phyloP scores from a whole-genome alignment of 2,797 vertebrate species.

The Heteromormyrus szaboi region DNA sequence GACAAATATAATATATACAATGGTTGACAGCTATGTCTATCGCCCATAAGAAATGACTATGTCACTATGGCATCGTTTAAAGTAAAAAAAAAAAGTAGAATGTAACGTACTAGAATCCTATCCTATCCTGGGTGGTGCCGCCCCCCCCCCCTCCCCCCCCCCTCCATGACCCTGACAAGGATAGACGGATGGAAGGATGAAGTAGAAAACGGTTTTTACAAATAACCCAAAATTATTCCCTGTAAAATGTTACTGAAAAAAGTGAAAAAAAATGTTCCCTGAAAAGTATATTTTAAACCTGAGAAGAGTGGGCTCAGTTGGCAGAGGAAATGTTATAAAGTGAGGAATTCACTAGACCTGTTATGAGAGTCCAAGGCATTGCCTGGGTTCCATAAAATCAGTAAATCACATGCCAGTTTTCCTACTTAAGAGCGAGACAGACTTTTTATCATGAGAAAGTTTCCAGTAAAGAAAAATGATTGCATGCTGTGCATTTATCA shows the following conservation, averaged over 20 bases:
- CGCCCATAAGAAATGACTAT: background rate
- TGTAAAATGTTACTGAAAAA: background rate
- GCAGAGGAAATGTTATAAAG: background rate
- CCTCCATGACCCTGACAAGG: background rate
- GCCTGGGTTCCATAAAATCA: background rate
- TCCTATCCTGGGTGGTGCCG: background rate
- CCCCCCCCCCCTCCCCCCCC: background rate
- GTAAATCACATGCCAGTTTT: background rate
- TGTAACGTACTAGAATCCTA: background rate
- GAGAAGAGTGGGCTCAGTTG: background rate
- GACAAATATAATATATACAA: background rate
- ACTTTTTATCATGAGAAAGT: background rate
- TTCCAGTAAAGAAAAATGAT: background rate
- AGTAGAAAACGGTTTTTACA: background rate
- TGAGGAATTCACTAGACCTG: background rate
- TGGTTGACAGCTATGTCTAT: background rate
- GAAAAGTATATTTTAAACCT: slow-evolving; percentile 1
- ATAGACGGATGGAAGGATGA: background rate
- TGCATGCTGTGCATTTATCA: background rate
- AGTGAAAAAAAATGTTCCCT: background rate
- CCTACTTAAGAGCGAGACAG: background rate
- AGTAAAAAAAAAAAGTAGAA: background rate
- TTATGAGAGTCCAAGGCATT: background rate
- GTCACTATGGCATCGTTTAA: background rate
- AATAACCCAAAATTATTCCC: background rate